Evolutionary conservation across 2,797 vertebrate genomes (phyloP).

Genomic region (Amazonetta brasiliensis): DNA sequence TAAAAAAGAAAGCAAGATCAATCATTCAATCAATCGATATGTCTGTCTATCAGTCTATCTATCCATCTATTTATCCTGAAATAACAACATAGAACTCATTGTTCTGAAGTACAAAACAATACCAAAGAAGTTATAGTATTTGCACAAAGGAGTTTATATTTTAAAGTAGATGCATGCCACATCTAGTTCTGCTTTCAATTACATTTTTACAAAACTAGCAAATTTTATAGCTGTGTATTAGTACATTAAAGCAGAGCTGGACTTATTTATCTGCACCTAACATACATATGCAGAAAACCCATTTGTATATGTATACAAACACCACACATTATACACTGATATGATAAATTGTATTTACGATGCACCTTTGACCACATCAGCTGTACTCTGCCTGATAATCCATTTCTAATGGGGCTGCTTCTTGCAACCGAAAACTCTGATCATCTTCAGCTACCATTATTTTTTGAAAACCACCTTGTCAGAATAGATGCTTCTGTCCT

Average conservation of each 20-base stretch:
- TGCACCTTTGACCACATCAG: slow-evolving; percentile 36
- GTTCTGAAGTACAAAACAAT: background rate
- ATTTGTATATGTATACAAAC: background rate
- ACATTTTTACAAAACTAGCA: background rate
- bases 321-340: background rate
- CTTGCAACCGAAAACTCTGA: background rate
- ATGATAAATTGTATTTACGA: background rate
- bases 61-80: background rate
- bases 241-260: background rate
- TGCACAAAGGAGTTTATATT: background rate
- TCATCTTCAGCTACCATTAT: background rate
- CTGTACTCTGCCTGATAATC: background rate
- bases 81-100: background rate
- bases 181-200: slow-evolving; percentile 18
- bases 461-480: slow-evolving; percentile 11
- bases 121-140: background rate
- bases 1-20: background rate
- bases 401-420: slow-evolving; percentile 22
- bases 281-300: background rate
- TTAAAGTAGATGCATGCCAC: background rate
- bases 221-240: background rate
- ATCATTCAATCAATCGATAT: background rate
- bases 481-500: background rate
- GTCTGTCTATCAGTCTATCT: background rate
- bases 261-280: background rate